These are phyloP conservation scores for Polydrusus pterygomalis DNA, from an alignment of 2,888 invertebrate species.

Conservation along the genomic window DNA sequence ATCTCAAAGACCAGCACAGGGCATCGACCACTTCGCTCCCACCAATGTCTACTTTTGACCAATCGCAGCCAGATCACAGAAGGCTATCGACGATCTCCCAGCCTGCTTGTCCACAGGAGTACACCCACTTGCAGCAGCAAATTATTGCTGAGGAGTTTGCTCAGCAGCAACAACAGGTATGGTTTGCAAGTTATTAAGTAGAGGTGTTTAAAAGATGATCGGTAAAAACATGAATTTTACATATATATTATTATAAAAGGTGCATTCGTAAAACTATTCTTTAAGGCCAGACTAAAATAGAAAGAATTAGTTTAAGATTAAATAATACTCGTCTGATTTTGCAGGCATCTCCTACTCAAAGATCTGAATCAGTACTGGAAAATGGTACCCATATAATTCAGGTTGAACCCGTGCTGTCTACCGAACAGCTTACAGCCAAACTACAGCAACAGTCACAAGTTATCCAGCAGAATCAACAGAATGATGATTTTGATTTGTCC, in stretches of 20 bases:
- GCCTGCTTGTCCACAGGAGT: conserved; percentile 65
- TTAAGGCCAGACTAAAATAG: too few species aligned
- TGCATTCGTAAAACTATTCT: too few species aligned
- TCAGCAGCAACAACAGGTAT: conserved; percentile 31
- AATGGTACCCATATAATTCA: conserved; percentile 4
- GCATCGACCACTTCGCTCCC: conserved; percentile 67
- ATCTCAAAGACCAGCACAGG: conserved; percentile 59
- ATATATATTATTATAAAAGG: too few species aligned
- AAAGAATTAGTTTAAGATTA: too few species aligned
- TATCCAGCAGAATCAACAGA: conserved; percentile 20
- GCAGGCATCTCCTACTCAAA: not conserved
- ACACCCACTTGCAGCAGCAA: conserved; percentile 61
- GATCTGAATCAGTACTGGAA: conserved; percentile 24
- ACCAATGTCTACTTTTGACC: conserved; percentile 66
- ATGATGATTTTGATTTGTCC: conserved; percentile 57
- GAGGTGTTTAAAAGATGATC: too few species aligned
- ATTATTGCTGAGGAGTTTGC: conserved; percentile 59
- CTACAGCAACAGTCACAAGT: conserved; percentile 24
- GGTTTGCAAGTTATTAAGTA: not conserved
- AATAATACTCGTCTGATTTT: not conserved
- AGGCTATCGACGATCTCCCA: conserved; percentile 68
- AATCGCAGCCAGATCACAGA: conserved; percentile 61
- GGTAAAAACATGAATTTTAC: too few species aligned
- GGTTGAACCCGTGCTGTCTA: conserved; percentile 19
- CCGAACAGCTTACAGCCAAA: conserved; percentile 37